Conservation (phyloP, 1,140 invertebrate species). For the Drosophila sucinea region DNA sequence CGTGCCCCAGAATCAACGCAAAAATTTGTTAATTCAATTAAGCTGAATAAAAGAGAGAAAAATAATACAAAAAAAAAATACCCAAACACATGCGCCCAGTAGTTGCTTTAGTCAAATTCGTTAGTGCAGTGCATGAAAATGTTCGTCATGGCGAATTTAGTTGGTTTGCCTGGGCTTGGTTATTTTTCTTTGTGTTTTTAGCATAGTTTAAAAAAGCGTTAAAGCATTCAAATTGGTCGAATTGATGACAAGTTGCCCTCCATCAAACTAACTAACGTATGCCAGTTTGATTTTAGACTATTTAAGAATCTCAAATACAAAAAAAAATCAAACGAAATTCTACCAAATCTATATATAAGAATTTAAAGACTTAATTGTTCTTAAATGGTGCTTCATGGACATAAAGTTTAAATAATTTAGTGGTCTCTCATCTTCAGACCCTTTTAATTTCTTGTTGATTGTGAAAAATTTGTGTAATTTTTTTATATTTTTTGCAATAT, state of each 20-base stretch:
- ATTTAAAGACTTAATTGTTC: no score
- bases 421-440: no score
- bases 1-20: constrained; percentile 16
- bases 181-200: not conserved
- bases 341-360: no score
- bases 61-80: not conserved
- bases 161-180: not conserved
- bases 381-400: no score
- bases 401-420: no score
- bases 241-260: not conserved
- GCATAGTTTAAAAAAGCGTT: not conserved
- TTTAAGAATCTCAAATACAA: no score
- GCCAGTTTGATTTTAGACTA: no score
- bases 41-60: not conserved
- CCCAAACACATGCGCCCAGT: not conserved
- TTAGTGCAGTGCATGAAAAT: constrained; percentile 17
- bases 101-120: constrained; percentile 14
- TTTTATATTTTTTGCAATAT: no score
- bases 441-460: no score
- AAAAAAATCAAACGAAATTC: no score
- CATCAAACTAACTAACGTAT: no score
- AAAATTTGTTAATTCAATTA: constrained; percentile 31
- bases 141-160: not conserved
- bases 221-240: constrained; percentile 3
- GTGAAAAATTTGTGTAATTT: no score